Evolutionary conservation across 1,140 invertebrate species (phyloP).

Genomic region (Meloidogyne exigua): DNA sequence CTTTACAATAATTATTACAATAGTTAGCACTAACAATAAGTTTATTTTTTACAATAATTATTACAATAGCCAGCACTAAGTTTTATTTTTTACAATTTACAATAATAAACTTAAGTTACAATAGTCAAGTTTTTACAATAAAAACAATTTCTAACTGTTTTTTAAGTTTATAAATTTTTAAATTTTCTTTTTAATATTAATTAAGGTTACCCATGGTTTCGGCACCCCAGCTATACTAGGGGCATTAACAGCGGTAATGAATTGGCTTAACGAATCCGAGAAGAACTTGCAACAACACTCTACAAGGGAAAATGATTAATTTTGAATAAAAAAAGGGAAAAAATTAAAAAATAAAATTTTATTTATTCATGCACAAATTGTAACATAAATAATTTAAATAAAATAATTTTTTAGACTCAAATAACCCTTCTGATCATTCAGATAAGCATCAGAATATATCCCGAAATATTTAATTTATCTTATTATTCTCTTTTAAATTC

Average conservation of each 20-base stretch:
- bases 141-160: too few species aligned
- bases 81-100: too few species aligned
- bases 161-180: too few species aligned
- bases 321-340: too few species aligned
- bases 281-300: constrained; percentile 23
- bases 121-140: too few species aligned
- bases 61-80: too few species aligned
- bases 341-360: background rate
- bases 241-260: constrained; percentile 65
- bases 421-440: background rate
- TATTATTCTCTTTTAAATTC: background rate
- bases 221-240: constrained; percentile 36
- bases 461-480: background rate
- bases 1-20: too few species aligned
- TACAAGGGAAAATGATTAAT: background rate
- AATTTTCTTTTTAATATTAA: too few species aligned
- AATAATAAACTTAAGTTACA: too few species aligned
- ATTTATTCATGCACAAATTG: background rate
- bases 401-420: background rate
- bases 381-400: too few species aligned
- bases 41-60: too few species aligned
- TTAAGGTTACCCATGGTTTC: constrained; percentile 40
- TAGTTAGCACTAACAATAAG: too few species aligned
- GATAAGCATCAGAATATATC: background rate
- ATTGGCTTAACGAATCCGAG: constrained; percentile 36